Percentiles rank a stretch among this genome's conserved stretches.
These are phyloP conservation scores for Ophraella communa DNA, from an alignment of 2,888 invertebrate species.

Conservation along the genomic window DNA sequence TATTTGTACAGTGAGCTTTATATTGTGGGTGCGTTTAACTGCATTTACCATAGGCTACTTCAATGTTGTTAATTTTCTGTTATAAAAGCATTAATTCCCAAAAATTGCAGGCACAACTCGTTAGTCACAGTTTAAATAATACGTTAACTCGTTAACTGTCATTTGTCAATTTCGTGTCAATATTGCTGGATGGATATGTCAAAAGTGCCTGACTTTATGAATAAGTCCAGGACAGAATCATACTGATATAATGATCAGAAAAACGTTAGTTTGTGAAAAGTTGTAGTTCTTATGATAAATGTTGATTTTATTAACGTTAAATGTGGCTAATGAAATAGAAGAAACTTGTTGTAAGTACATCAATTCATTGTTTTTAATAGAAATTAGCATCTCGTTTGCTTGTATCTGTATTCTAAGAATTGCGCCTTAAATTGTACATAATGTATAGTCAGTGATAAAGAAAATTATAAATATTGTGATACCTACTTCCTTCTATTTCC, in stretches of 20 bases:
- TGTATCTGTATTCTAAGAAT: slow-evolving; percentile 18
- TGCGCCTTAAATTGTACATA: slow-evolving; percentile 20
- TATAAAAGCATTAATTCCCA: no score
- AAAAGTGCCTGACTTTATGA: background rate
- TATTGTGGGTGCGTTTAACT: no score
- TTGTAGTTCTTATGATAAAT: slow-evolving; percentile 18
- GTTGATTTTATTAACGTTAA: slow-evolving; percentile 9
- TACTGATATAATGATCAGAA: slow-evolving; percentile 14
- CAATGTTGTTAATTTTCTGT: background rate
- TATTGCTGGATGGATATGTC: slow-evolving; percentile 10
- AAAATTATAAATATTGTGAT: slow-evolving; percentile 3
- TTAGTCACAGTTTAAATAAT: background rate
- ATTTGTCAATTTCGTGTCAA: slow-evolving; percentile 9
- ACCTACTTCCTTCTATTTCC: no score
- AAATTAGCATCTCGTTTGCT: slow-evolving; percentile 22
- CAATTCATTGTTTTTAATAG: background rate
- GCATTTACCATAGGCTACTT: no score
- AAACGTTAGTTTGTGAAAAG: slow-evolving; percentile 14
- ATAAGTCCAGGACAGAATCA: slow-evolving; percentile 11
- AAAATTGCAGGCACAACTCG: no score
- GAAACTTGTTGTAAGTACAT: slow-evolving; percentile 19
- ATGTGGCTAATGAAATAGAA: slow-evolving; percentile 19
- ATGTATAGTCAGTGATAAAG: slow-evolving; percentile 10
- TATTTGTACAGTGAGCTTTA: no score
- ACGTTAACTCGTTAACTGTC: background rate